Evolutionary conservation across 2,797 vertebrate species (phyloP).

Genomic region (Alauda arvensis): DNA sequence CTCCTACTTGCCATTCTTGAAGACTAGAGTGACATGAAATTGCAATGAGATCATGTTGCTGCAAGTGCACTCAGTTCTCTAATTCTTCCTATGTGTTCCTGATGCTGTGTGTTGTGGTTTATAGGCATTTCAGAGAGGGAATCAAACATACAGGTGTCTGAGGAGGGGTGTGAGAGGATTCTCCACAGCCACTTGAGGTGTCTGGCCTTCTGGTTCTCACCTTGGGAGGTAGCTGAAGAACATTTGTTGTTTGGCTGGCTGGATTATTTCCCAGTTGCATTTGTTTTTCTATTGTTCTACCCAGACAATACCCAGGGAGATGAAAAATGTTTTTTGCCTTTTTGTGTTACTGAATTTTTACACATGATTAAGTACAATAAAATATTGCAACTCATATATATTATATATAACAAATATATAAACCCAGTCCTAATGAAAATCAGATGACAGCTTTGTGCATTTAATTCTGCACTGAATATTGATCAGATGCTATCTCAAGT

Average conservation of each 20-base stretch:
- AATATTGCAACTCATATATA: neutral
- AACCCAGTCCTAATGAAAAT: neutral
- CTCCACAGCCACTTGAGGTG: neutral
- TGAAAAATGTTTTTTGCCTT: neutral
- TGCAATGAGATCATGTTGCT: neutral
- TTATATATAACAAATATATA: neutral
- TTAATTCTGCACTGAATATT: neutral
- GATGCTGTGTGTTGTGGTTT: neutral
- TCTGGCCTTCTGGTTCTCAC: neutral
- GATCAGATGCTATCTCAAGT: neutral
- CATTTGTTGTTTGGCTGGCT: neutral
- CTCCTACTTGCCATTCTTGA: neutral
- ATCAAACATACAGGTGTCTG: neutral
- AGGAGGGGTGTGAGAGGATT: neutral
- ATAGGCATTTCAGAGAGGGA: neutral
- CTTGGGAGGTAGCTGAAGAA: neutral
- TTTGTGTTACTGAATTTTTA: neutral
- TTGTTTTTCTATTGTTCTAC: neutral
- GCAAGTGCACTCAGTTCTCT: neutral
- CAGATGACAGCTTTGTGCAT: neutral
- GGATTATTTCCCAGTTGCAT: neutral
- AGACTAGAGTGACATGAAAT: neutral
- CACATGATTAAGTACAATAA: neutral
- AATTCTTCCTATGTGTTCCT: neutral
- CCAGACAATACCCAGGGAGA: neutral